phyloP scores from a whole-genome alignment of 2,888 invertebrate genomes.

The Bombylius major region DNA sequence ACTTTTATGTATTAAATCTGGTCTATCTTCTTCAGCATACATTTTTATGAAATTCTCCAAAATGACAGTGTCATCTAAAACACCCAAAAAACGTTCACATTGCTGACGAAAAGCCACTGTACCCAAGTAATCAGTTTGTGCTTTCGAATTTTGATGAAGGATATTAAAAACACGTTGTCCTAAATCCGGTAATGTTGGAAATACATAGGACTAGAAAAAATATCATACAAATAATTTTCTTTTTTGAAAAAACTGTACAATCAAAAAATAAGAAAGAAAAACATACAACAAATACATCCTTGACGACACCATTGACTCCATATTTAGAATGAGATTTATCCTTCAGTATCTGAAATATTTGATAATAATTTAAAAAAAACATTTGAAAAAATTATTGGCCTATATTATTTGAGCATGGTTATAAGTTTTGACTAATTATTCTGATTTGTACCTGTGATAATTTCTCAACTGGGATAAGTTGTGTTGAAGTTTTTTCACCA shows the following conservation, averaged over 20 bases:
- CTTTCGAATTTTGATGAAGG: constrained; percentile 46
- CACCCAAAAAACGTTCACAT: constrained; percentile 50
- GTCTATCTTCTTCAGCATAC: constrained; percentile 43
- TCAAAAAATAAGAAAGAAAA: neutral
- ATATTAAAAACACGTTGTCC: constrained; percentile 54
- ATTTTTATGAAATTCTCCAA: constrained; percentile 57
- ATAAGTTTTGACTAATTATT: too few relatives aligned
- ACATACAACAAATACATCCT: constrained; percentile 37
- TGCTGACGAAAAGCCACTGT: constrained; percentile 56
- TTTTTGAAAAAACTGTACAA: neutral
- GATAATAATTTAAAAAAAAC: constrained; percentile 2
- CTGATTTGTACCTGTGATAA: constrained; percentile 49
- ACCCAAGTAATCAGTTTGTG: constrained; percentile 48
- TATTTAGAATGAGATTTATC: constrained; percentile 57
- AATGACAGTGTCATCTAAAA: constrained; percentile 46
- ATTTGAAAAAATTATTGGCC: too few relatives aligned
- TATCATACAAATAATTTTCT: neutral
- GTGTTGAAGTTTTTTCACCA: constrained; percentile 47
- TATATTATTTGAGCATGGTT: neutral
- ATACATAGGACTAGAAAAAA: constrained; percentile 52
- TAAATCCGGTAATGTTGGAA: constrained; percentile 63
- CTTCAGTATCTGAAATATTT: constrained; percentile 47
- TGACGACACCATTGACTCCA: constrained; percentile 57
- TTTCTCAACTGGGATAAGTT: constrained; percentile 61
- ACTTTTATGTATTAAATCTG: constrained; percentile 47